Evolutionary conservation across 2,113 vertebrate genomes (phyloP), one percentile per base, ranked within the genome.

Genomic region (Neogale vison): DNA sequence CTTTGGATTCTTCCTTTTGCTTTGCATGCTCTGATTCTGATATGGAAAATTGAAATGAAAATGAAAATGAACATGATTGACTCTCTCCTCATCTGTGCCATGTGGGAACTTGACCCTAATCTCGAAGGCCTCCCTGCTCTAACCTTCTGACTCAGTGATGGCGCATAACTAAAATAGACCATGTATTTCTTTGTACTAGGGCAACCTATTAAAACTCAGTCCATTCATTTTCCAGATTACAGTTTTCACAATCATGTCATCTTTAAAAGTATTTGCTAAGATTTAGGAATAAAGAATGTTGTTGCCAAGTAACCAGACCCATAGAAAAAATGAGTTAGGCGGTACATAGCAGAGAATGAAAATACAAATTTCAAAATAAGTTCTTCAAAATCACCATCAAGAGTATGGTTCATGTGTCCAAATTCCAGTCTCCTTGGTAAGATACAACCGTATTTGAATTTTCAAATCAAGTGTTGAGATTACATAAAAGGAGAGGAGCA

Each of bases 241-340:
- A 26, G 12, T 71, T 90, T 95, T 92, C 34, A 36, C 52, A 93
- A 93, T 92, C 71, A 76, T 81, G 63, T 65, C 90, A 88, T 92
- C 89, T 97, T 90, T 77, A 77, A 72, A 96, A 92, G n/a, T 59
- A 79, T 98, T 95, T 96, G 39, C 79, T 83, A 80, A 93, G 55
- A 94, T 95, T 97, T 97, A 88, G 1, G 88, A 92, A 61, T 45
- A 96, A 84, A 93, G 45, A 81, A 34, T 36, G 55, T 34, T 1
- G 59, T 95, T 97, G 67, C 77, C 97, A 98, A 98, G 61, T 94
- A 96, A 91, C 97, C 34, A 95, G 26, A 15, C 39, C 94, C 92
- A 88, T 7, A 83, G 93, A 96, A 96, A 98, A 98, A 97, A 96
- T 82, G 0, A 96, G 65, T 34, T 93, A 76, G 42, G 80, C 29